These are phyloP conservation scores for Empis livida DNA, from an alignment of 2,888 invertebrate species.

Conservation along the genomic window DNA sequence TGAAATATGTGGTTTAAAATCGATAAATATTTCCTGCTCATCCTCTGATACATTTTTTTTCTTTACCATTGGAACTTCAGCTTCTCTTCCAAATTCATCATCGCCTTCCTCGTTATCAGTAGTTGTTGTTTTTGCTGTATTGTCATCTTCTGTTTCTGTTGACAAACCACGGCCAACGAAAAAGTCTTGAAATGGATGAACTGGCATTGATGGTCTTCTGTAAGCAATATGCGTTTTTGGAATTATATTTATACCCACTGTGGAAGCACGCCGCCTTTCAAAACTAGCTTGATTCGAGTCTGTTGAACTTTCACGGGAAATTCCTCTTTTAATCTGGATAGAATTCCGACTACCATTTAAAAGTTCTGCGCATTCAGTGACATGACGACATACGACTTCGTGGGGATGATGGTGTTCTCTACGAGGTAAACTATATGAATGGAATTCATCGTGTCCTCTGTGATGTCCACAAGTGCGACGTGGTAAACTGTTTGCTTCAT, in stretches of 20 bases:
- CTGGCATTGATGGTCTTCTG: constrained; percentile 14
- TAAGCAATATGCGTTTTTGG: constrained; percentile 10
- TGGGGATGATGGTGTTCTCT: constrained; percentile 26
- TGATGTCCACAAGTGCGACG: constrained; percentile 32
- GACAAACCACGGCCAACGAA: constrained; percentile 1
- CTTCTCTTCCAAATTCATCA: constrained; percentile 26
- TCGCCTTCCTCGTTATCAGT: constrained; percentile 21
- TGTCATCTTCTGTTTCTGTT: constrained; percentile 1
- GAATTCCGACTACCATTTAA: constrained; percentile 16
- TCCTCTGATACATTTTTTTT: constrained; percentile 38
- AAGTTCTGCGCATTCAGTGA: constrained; percentile 32
- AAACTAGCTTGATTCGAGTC: constrained; percentile 6
- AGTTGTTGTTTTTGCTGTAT: constrained; percentile 22
- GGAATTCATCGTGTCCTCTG: constrained; percentile 27
- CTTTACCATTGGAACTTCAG: constrained; percentile 12
- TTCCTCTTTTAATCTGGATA: constrained; percentile 18
- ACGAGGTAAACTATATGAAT: constrained; percentile 31
- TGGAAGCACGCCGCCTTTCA: constrained; percentile 8
- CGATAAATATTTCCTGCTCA: constrained; percentile 72
- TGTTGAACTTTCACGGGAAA: constrained; percentile 12
- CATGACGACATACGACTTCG: constrained; percentile 28
- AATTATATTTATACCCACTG: constrained; percentile 8
- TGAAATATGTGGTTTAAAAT: constrained; percentile 67
- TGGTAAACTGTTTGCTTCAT: constrained; percentile 34
- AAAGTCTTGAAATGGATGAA: constrained; percentile 11